Evolutionary conservation across 1,140 invertebrate species (phyloP).

Genomic region (Drosophila bocqueti): DNA sequence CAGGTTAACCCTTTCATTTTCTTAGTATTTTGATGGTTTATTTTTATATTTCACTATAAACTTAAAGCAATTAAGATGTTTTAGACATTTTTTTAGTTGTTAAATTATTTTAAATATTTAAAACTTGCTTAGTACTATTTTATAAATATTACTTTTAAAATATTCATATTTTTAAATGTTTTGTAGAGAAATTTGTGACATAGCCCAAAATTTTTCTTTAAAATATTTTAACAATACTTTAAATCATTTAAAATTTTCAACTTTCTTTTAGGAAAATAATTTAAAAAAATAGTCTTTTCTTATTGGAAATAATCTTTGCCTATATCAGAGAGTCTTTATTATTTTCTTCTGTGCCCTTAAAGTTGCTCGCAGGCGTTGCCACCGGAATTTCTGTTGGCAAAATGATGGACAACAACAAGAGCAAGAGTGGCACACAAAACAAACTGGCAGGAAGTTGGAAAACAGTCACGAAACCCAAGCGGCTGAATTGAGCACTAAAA

Average conservation of each 20-base stretch:
- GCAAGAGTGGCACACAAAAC: conserved; percentile 35
- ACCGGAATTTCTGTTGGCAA: conserved; percentile 77
- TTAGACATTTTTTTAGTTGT: not conserved
- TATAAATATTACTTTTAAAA: no score
- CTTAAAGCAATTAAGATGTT: not conserved
- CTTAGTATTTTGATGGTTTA: not conserved
- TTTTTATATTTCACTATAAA: not conserved
- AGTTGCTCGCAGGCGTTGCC: conserved; percentile 71
- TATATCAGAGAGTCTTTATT: not conserved
- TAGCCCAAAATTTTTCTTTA: no score
- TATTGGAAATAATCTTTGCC: not conserved
- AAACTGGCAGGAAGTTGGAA: conserved; percentile 70
- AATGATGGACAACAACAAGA: conserved; percentile 74
- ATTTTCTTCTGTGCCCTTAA: conserved; percentile 12
- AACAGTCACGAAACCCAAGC: conserved; percentile 73
- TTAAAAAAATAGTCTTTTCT: not conserved
- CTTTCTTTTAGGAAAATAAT: no score
- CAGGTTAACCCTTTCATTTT: rapidly evolving
- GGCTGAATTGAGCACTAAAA: conserved; percentile 71
- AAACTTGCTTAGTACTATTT: not conserved
- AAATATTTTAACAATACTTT: no score
- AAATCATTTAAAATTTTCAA: no score
- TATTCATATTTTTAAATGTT: no score
- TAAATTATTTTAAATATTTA: not conserved
- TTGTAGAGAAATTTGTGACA: no score